These are phyloP conservation scores for Rallus crepitans DNA, from an alignment of 2,797 vertebrate genomes.

Conservation along the genomic window DNA sequence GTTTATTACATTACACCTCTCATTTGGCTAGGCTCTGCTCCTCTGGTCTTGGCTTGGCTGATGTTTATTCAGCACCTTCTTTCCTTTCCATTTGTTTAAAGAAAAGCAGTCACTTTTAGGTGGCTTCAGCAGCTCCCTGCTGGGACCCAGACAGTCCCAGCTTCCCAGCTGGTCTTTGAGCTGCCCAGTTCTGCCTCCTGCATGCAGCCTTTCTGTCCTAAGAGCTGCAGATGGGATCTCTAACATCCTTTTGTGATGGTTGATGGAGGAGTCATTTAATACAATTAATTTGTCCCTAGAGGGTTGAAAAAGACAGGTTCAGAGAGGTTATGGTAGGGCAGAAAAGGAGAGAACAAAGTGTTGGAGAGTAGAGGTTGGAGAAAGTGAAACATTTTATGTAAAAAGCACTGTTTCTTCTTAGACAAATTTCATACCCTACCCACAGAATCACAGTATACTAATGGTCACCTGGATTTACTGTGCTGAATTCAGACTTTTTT, in stretches of 20 bases:
- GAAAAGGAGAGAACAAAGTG: background rate
- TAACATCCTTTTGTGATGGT: background rate
- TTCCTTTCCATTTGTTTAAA: background rate
- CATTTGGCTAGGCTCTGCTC: background rate
- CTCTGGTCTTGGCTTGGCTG: background rate
- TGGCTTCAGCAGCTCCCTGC: background rate
- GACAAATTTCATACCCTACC: background rate
- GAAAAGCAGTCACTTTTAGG: background rate
- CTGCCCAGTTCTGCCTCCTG: background rate
- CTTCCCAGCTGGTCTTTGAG: background rate
- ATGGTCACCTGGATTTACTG: background rate
- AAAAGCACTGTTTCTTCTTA: background rate
- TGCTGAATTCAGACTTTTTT: background rate
- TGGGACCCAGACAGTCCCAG: background rate
- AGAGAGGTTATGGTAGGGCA: background rate
- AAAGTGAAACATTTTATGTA: background rate
- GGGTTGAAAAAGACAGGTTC: background rate
- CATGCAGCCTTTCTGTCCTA: background rate
- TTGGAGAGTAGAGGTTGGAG: background rate
- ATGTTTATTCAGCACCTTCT: background rate
- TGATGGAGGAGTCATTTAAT: background rate
- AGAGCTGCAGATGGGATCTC: background rate
- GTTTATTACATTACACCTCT: background rate
- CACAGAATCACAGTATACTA: background rate
- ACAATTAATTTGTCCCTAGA: background rate